A percentile compares a stretch with the other conserved stretches of the same genome.
Conservation (phyloP, 2,113 vertebrate species). For the Sisor rabdophorus region DNA sequence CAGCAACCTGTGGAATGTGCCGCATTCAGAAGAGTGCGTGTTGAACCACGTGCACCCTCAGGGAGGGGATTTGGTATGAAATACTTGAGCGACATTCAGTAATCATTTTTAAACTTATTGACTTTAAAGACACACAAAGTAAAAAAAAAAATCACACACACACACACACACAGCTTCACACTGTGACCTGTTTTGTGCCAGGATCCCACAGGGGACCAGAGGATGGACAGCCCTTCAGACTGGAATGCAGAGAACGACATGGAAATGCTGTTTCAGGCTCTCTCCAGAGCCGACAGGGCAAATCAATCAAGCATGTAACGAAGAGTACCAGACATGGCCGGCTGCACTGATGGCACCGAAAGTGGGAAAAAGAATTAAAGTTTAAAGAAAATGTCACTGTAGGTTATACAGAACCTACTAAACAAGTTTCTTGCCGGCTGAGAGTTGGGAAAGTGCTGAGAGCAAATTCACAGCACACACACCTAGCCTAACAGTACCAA, state of each 20-base stretch:
- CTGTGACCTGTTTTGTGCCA: constrained; percentile 14
- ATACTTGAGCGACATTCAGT: constrained; percentile 39
- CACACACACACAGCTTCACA: constrained; percentile 23
- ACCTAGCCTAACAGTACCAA: not conserved
- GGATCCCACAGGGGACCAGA: constrained; percentile 52
- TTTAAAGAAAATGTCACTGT: constrained; percentile 88
- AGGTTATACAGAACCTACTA: constrained; percentile 76
- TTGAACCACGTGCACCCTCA: constrained; percentile 18
- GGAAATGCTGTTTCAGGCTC: constrained; percentile 70
- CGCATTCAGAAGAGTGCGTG: constrained; percentile 19
- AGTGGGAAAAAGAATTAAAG: constrained; percentile 88
- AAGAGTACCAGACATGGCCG: constrained; percentile 75
- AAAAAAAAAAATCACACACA: constrained; percentile 22
- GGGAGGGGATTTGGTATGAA: constrained; percentile 32
- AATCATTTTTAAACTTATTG: constrained; percentile 29
- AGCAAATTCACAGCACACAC: constrained; percentile 67
- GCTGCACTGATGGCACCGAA: constrained; percentile 81
- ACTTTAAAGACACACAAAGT: constrained; percentile 21
- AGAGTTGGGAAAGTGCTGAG: constrained; percentile 73
- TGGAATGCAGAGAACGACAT: constrained; percentile 47
- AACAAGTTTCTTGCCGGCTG: constrained; percentile 69
- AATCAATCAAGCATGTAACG: constrained; percentile 85
- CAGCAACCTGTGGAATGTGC: constrained; percentile 30
- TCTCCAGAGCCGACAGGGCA: constrained; percentile 59
- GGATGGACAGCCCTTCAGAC: constrained; percentile 60